Evolutionary conservation across 1,140 invertebrate species (phyloP).

Genomic region (honey bee (Apis mellifera)): DNA sequence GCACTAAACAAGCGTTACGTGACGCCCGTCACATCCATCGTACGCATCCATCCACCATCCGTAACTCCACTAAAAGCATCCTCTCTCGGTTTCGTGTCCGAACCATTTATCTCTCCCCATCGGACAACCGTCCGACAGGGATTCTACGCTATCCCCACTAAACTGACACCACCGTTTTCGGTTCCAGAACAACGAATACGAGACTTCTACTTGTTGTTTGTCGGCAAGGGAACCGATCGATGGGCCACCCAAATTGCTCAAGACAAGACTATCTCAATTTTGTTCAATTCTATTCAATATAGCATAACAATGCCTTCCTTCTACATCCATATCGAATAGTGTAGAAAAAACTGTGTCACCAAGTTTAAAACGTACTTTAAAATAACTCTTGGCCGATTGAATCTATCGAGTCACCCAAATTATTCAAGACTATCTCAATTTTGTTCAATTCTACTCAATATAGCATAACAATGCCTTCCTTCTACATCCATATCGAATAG

Average conservation of each 20-base stretch:
- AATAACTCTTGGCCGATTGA: no score
- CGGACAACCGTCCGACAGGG: not conserved
- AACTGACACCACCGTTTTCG: not conserved
- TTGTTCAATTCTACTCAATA: no score
- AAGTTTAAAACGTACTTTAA: no score
- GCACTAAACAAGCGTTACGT: constrained; percentile 27
- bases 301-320: no score
- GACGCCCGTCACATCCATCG: constrained; percentile 35
- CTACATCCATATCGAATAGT: no score
- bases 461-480: no score
- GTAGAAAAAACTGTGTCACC: no score
- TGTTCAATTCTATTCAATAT: no score
- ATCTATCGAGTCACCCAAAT: no score
- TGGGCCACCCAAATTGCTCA: not conserved
- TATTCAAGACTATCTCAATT: no score
- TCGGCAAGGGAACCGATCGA: not conserved
- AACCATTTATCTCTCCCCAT: constrained; percentile 40
- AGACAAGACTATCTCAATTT: not conserved
- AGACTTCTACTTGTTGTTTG: not conserved
- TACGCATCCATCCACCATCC: not conserved
- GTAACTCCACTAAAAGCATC: constrained; percentile 11
- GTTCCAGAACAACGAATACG: not conserved
- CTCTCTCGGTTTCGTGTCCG: constrained; percentile 9
- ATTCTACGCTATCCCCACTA: not conserved
- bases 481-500: no score